These are phyloP conservation scores for Scomberomorus guttatus DNA, from an alignment of 2,797 vertebrate species.

Conservation along the genomic window DNA sequence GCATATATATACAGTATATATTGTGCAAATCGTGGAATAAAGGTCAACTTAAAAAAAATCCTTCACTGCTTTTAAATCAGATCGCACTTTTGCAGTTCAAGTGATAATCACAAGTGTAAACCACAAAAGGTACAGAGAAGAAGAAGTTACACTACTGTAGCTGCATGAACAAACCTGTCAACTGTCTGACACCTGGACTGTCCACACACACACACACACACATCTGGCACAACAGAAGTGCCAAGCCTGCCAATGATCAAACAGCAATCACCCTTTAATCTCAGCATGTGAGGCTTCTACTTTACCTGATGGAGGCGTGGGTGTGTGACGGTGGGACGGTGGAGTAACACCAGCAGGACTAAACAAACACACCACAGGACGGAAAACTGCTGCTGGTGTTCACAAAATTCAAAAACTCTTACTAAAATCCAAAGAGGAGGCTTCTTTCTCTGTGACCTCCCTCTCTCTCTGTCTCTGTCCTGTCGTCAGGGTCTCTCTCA, in stretches of 20 bases:
- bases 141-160: not conserved
- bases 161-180: constrained; percentile 3
- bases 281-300: not conserved
- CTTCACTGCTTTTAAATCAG: not conserved
- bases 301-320: constrained; percentile 64
- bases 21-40: too few species aligned
- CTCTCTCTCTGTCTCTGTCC: not conserved
- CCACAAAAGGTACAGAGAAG: not conserved
- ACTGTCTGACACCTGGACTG: constrained; percentile 26
- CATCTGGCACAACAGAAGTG: not conserved
- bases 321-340: constrained; percentile 22
- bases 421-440: constrained; percentile 44
- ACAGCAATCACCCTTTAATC: not conserved
- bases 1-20: too few species aligned
- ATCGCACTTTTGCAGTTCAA: not conserved
- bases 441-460: not conserved
- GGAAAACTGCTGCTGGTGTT: constrained; percentile 35
- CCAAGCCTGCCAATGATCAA: not conserved
- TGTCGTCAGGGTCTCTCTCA: constrained; percentile 41
- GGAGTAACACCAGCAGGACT: constrained; percentile 45
- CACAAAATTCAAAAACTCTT: constrained; percentile 28
- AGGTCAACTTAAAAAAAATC: too few species aligned
- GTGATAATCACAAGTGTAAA: not conserved
- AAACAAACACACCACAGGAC: constrained; percentile 25
- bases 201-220: not conserved